Evolutionary conservation across 2,113 vertebrate species (phyloP).

Genomic region (Sitta europaea): DNA sequence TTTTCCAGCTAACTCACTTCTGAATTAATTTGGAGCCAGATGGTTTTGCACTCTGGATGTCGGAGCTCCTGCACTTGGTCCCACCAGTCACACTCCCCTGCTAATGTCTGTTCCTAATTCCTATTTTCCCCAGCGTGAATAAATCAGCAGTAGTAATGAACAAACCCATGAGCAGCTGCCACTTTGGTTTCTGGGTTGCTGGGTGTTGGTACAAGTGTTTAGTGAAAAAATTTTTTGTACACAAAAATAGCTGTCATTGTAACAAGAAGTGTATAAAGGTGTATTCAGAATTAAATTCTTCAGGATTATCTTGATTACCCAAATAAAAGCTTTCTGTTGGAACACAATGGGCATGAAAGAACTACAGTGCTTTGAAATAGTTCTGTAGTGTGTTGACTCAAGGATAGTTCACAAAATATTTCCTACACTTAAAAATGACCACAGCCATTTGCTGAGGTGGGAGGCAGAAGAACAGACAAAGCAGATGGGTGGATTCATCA

Average conservation of each 20-base stretch:
- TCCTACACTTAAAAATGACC: background rate
- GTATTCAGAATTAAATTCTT: background rate
- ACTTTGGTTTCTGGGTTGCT: background rate
- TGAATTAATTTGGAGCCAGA: background rate
- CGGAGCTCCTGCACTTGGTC: background rate
- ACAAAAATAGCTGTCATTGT: background rate
- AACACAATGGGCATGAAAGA: background rate
- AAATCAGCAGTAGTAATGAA: background rate
- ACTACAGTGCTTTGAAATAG: background rate
- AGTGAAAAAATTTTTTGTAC: background rate
- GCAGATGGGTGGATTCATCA: background rate
- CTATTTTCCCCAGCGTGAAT: background rate
- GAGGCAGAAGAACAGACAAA: background rate
- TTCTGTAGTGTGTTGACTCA: background rate
- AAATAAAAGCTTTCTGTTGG: background rate
- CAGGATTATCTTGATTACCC: background rate
- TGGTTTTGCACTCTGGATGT: accelerated
- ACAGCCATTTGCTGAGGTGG: background rate
- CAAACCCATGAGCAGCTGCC: background rate
- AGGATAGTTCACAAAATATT: background rate
- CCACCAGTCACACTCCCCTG: background rate
- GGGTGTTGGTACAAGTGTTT: background rate
- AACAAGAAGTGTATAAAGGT: background rate
- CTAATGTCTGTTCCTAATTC: background rate
- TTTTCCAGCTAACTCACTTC: background rate